Conservation (phyloP, 2,888 invertebrate species). For the Fragum sueziense region DNA sequence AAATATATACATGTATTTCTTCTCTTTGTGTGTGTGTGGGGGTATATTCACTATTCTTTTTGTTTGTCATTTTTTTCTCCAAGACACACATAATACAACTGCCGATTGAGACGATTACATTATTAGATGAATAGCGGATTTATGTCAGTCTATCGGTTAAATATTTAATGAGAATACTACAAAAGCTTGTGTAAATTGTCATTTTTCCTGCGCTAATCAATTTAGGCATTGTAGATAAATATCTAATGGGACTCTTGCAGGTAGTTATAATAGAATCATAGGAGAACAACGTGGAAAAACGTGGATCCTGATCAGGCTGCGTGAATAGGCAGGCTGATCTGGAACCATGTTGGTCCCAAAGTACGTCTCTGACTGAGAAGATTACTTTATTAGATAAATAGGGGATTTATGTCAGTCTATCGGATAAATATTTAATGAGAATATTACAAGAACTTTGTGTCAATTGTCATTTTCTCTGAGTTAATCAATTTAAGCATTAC, state of each 20-base stretch:
- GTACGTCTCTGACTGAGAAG: not conserved
- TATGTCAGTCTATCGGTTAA: conserved; percentile 17
- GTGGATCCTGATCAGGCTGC: no score
- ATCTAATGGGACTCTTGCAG: no score
- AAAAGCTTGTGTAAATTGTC: conserved; percentile 1
- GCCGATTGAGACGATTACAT: conserved; percentile 6
- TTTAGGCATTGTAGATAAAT: no score
- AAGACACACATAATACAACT: not conserved
- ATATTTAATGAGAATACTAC: conserved; percentile 17
- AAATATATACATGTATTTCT: no score
- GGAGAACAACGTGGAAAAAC: no score
- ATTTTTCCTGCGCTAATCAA: no score
- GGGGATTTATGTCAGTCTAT: conserved; percentile 15
- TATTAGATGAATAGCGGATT: conserved; percentile 10
- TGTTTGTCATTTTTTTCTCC: not conserved
- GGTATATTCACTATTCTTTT: not conserved
- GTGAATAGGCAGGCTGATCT: no score
- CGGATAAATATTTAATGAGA: conserved; percentile 17
- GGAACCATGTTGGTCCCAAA: no score
- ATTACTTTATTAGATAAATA: conserved; percentile 14
- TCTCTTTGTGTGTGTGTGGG: no score
- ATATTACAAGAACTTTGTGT: conserved; percentile 4
- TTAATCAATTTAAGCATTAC: conserved; percentile 2
- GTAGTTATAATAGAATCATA: no score
- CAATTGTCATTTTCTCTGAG: conserved; percentile 14